These are phyloP conservation scores for Caenorhabditis remanei DNA, from an alignment of 1,140 invertebrate species.

Conservation along the genomic window DNA sequence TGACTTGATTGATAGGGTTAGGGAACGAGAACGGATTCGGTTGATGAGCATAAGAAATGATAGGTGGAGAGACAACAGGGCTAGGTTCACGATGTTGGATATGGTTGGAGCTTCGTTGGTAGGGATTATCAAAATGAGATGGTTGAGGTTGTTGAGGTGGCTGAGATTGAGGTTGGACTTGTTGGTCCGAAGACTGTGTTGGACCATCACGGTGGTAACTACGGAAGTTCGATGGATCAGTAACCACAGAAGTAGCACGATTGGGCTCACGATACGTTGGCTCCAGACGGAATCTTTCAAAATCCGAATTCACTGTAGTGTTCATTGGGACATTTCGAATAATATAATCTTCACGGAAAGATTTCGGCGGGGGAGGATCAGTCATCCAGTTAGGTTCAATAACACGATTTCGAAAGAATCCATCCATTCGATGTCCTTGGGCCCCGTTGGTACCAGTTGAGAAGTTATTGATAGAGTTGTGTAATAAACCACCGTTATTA, in stretches of 20 bases:
- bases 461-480: constrained; percentile 16
- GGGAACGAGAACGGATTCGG: constrained; percentile 15
- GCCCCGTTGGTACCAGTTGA: not conserved
- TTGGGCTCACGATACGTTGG: not conserved
- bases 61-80: not conserved
- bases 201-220: constrained; percentile 12
- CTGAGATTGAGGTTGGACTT: not conserved
- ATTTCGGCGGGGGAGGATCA: constrained; percentile 58
- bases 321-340: constrained; percentile 36
- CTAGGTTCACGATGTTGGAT: constrained; percentile 12
- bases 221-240: not conserved
- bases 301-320: not conserved
- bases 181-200: not conserved
- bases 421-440: not conserved
- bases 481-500: not conserved
- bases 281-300: constrained; percentile 15
- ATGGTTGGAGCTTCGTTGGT: not conserved
- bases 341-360: constrained; percentile 28
- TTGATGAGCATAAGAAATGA: constrained; percentile 13
- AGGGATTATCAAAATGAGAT: not conserved
- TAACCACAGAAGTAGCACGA: not conserved
- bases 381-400: constrained; percentile 57
- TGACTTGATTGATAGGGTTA: constrained; percentile 40
- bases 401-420: constrained; percentile 22
- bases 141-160: not conserved